These are phyloP conservation scores for Drosophila fuyamai DNA, from an alignment of 1,140 invertebrate genomes.

Conservation along the genomic window DNA sequence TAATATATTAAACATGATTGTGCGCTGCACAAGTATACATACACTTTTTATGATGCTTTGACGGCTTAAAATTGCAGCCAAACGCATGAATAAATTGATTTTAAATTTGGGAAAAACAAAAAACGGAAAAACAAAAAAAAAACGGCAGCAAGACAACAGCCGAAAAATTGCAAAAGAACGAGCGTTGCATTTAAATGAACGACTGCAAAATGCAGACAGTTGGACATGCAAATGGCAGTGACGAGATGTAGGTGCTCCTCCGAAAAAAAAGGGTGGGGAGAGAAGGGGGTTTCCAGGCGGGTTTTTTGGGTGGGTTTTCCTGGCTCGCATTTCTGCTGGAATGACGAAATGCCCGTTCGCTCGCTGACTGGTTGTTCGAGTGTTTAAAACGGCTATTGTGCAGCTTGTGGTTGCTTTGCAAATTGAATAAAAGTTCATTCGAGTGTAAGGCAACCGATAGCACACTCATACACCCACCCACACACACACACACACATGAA, in stretches of 20 bases:
- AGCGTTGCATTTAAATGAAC: conserved; percentile 76
- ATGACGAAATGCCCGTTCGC: conserved; percentile 74
- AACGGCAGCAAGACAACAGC: conserved; percentile 19
- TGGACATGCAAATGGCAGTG: conserved; percentile 75
- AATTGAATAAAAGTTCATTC: conserved; percentile 84
- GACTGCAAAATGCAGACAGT: conserved; percentile 69
- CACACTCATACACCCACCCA: conserved; percentile 47
- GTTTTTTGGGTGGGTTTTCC: conserved; percentile 5
- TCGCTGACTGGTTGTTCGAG: conserved; percentile 70
- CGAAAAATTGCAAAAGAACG: conserved; percentile 61
- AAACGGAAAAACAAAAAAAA: conserved; percentile 1
- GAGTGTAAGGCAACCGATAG: conserved; percentile 83
- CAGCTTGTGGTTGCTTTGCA: conserved; percentile 83
- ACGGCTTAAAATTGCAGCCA: conserved; percentile 60
- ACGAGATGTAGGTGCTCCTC: conserved; percentile 41
- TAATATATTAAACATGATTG: conserved; percentile 54
- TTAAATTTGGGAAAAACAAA: conserved; percentile 25
- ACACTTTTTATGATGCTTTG: conserved; percentile 31
- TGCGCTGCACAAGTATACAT: neutral
- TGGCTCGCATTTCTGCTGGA: conserved; percentile 25
- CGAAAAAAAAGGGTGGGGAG: conserved; percentile 4
- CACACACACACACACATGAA: conserved; percentile 52
- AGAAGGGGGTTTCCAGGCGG: neutral
- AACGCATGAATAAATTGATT: conserved; percentile 72
- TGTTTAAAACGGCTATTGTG: conserved; percentile 83